phyloP scores from a whole-genome alignment of 2,888 invertebrate genomes.

The Spodoptera picta region DNA sequence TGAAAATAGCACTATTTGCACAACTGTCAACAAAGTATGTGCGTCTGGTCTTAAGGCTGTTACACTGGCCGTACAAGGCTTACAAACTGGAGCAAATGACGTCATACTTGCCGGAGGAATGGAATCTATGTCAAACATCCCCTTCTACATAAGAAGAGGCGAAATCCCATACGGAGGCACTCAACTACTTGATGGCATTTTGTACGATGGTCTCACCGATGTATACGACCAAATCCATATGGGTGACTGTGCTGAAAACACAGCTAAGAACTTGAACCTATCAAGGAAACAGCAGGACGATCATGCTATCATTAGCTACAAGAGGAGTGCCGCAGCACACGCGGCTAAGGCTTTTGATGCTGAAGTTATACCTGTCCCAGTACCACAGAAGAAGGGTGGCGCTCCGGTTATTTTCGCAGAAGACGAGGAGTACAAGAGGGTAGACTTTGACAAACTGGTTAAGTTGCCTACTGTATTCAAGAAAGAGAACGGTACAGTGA shows the following conservation, averaged over 20 bases:
- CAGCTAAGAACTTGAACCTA: constrained; percentile 96
- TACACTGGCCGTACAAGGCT: constrained; percentile 97
- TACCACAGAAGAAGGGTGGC: constrained; percentile 94
- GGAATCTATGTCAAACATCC: constrained; percentile 99
- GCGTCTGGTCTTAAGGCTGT: constrained; percentile 99
- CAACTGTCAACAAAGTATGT: constrained; percentile 98
- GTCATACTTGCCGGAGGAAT: constrained; percentile 98
- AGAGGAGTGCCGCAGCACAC: constrained; percentile 95
- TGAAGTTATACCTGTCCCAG: constrained; percentile 95
- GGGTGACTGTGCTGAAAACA: constrained; percentile 99
- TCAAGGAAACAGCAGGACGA: constrained; percentile 97
- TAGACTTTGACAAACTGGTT: constrained; percentile 97
- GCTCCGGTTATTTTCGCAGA: constrained; percentile 93
- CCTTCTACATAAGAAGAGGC: constrained; percentile 97
- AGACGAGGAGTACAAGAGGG: constrained; percentile 98
- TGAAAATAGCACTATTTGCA: constrained; percentile 96
- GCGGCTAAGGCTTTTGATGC: constrained; percentile 92
- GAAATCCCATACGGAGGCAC: constrained; percentile 97
- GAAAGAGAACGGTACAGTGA: constrained; percentile 97
- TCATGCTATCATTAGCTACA: constrained; percentile 97
- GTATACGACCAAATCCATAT: constrained; percentile 99
- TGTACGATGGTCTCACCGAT: constrained; percentile 98
- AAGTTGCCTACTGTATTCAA: constrained; percentile 97
- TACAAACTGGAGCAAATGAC: constrained; percentile 96
- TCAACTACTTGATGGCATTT: constrained; percentile 96